Evolutionary conservation across 2,113 vertebrate genomes (phyloP), one percentile per base, ranked within the genome.

Genomic region (Phrynosoma blainvillii): DNA sequence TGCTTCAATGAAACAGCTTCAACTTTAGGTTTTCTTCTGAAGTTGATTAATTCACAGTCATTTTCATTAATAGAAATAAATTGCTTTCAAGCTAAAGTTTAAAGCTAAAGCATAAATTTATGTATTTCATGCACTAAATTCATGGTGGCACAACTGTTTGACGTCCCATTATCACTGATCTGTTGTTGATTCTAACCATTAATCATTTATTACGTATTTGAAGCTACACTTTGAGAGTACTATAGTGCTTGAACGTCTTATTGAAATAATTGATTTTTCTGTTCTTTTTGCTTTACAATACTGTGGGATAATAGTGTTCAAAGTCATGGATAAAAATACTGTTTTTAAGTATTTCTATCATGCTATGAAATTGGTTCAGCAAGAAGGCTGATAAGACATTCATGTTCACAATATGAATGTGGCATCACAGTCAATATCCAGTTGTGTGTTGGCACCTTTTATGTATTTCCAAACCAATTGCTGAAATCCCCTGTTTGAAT

Each of bases 41-140:
- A 70, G 89, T 91, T 91, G 87, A 85, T 85, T 92, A 40, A 75
- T 62, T 92, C 84, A 89, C 93, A 94, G 95, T 88, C 90, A 91
- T 90, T 86, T 92, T 90, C 89, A 16, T 14, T 14, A 62, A 18
- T 62, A 18, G 84, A 91, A 83, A 84, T 68, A 79, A 76, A 89
- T 89, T 92, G 91, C 80, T 78, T 86, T 89, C 52, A 32, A 90
- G 52, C 59, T 21, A 75, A 84, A 92, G 81, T 62, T 11, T 77
- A n/a, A 87, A 84, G 21, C 16, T 27, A 87, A 68, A 87, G 87
- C 84, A 73, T 42, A 87, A 84, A 91, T 92, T 56, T 87, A 79
- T 91, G 90, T 90, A 30, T 81, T 93, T 89, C 54, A 77, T 94
- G 59, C 52, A 75, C 84, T 85, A 75, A 68, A 81, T 94, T 90